Evolutionary conservation across 2,797 vertebrate genomes (phyloP).

Genomic region (Poecile montanus): DNA sequence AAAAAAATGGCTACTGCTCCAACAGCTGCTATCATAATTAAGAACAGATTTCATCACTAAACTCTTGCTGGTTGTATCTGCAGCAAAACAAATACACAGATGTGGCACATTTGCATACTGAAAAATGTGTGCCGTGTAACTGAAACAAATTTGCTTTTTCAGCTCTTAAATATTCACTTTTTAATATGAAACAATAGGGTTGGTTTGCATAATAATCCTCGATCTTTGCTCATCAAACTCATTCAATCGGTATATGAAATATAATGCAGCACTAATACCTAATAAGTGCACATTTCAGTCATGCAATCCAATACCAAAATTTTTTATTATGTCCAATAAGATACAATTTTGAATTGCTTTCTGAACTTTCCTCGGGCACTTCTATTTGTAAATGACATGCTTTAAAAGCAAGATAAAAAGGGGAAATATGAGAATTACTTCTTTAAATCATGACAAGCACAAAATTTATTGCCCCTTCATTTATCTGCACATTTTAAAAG

Average conservation of each 20-base stretch:
- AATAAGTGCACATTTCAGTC: slow-evolving; percentile 45
- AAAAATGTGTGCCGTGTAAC: slow-evolving; percentile 66
- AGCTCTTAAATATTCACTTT: slow-evolving; percentile 70
- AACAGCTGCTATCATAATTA: slow-evolving; percentile 85
- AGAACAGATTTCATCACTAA: slow-evolving; percentile 84
- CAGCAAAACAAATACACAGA: slow-evolving; percentile 83
- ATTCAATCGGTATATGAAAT: slow-evolving; percentile 49
- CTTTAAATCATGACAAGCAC: slow-evolving; percentile 66
- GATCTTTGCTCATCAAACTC: slow-evolving; percentile 60
- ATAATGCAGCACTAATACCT: slow-evolving; percentile 39
- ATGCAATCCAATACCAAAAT: slow-evolving; percentile 33
- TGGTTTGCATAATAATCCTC: slow-evolving; percentile 62
- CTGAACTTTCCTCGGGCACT: slow-evolving; percentile 20
- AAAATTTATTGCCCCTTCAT: slow-evolving; percentile 69
- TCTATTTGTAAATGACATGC: slow-evolving; percentile 17
- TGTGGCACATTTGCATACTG: slow-evolving; percentile 76
- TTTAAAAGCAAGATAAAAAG: slow-evolving; percentile 54
- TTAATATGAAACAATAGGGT: slow-evolving; percentile 64
- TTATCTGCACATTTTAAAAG: slow-evolving; percentile 69
- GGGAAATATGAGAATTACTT: slow-evolving; percentile 32
- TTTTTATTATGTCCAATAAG: slow-evolving; percentile 47
- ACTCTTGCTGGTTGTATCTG: slow-evolving; percentile 80
- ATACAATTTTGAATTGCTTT: slow-evolving; percentile 41
- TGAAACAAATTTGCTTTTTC: slow-evolving; percentile 73
- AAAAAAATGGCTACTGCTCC: slow-evolving; percentile 72